Percentiles rank a stretch among this genome's conserved stretches.
Conservation (phyloP, 2,888 invertebrate species). For the Melanostoma scalare region DNA sequence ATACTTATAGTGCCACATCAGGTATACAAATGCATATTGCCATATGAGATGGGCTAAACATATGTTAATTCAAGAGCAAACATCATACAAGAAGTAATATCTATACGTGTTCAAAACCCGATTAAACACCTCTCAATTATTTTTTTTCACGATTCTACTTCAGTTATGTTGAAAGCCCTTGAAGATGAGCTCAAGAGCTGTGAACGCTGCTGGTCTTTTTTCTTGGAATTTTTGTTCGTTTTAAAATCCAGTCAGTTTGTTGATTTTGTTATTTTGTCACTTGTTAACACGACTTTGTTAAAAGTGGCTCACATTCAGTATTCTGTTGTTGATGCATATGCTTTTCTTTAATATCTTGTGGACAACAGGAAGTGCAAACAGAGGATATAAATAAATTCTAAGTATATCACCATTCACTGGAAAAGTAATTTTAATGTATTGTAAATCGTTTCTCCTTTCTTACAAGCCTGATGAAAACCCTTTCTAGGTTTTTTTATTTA, state of each 20-base stretch:
- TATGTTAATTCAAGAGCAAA: conserved; percentile 70
- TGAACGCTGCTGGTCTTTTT: conserved; percentile 70
- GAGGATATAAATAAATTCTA: conserved; percentile 47
- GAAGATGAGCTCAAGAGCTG: conserved; percentile 47
- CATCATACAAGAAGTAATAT: conserved; percentile 70
- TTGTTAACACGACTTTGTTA: conserved; percentile 71
- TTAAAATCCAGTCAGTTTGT: conserved; percentile 62
- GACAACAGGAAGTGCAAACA: conserved; percentile 64
- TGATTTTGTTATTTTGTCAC: conserved; percentile 63
- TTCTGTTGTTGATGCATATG: conserved; percentile 54
- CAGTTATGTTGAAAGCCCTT: conserved; percentile 56
- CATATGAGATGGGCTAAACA: conserved; percentile 21
- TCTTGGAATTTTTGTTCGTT: conserved; percentile 57
- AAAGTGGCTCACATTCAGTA: conserved; percentile 57
- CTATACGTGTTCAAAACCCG: conserved; percentile 77
- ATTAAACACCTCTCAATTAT: conserved; percentile 82
- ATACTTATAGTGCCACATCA: conserved; percentile 41
- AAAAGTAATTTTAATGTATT: conserved; percentile 23
- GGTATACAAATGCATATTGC: conserved; percentile 49
- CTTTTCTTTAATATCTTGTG: conserved; percentile 57
- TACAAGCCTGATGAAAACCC: no score
- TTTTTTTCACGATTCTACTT: conserved; percentile 73
- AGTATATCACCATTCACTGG: conserved; percentile 25
- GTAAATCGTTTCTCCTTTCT: no score
- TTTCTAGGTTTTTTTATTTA: no score